Evolutionary conservation across 1,140 invertebrate species (phyloP).

Genomic region (Panagrolaimus sp.): DNA sequence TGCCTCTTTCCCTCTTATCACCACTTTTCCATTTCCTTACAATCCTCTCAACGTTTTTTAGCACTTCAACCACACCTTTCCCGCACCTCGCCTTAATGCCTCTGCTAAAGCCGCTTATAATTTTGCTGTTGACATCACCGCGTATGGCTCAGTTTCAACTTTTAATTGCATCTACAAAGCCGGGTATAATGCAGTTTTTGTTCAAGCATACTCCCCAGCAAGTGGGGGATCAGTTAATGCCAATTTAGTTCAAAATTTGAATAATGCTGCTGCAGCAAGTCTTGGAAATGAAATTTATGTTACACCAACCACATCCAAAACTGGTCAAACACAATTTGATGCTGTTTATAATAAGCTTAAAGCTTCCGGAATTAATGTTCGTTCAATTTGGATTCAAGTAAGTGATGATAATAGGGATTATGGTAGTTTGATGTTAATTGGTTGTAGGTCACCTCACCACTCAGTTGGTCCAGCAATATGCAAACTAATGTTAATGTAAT

Average conservation of each 20-base stretch:
- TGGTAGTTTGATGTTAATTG: too few species aligned
- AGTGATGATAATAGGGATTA: too few species aligned
- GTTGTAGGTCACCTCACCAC: not conserved
- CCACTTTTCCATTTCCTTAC: too few species aligned
- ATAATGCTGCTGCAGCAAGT: not conserved
- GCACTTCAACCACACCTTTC: too few species aligned
- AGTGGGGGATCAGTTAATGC: not conserved
- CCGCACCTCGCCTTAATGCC: too few species aligned
- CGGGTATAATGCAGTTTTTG: not conserved
- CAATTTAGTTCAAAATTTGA: not conserved
- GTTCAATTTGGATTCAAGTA: slow-evolving; percentile 13
- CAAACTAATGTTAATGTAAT: slow-evolving; percentile 18
- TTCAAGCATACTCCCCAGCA: not conserved
- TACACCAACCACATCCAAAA: not conserved
- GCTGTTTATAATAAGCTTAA: not conserved
- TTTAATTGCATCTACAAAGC: slow-evolving; percentile 10
- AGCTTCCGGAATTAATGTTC: slow-evolving; percentile 15
- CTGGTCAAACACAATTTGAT: slow-evolving; percentile 15
- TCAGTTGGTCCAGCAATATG: slow-evolving; percentile 15
- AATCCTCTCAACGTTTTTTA: too few species aligned
- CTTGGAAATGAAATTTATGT: slow-evolving; percentile 18
- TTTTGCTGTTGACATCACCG: not conserved
- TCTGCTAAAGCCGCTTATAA: not conserved
- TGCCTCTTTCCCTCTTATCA: too few species aligned
- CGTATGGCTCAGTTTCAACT: not conserved